Evolutionary conservation across 2,888 invertebrate species (phyloP).

Genomic region (Coremacera marginata): DNA sequence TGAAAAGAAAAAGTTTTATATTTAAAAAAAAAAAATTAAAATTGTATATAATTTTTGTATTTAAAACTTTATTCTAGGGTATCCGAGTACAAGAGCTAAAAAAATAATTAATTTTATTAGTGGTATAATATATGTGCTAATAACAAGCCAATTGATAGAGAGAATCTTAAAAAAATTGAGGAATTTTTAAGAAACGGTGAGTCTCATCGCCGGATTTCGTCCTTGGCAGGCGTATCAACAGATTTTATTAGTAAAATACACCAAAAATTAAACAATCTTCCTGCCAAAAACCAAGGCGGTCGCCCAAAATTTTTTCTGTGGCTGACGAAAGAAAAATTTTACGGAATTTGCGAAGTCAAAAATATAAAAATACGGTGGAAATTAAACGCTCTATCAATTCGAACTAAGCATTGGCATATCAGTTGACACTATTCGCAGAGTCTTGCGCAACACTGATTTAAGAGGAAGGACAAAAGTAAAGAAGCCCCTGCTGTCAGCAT

Average conservation of each 20-base stretch:
- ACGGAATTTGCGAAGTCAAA: conserved; percentile 15
- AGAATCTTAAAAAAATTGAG: too few species aligned
- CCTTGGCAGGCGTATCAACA: too few species aligned
- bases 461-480: too few species aligned
- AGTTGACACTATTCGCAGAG: too few species aligned
- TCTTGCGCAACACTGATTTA: too few species aligned
- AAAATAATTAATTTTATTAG: neutral
- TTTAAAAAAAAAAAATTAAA: neutral
- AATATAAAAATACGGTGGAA: conserved; percentile 22
- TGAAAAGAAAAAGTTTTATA: neutral
- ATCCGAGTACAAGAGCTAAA: neutral
- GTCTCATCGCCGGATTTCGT: too few species aligned
- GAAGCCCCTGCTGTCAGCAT: too few species aligned
- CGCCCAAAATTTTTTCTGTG: neutral
- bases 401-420: too few species aligned
- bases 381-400: neutral
- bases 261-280: neutral
- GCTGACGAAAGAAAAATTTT: neutral
- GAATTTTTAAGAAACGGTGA: too few species aligned
- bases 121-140: neutral
- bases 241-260: neutral
- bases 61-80: neutral
- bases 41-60: neutral
- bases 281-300: neutral
- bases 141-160: too few species aligned